Conservation (phyloP, 2,797 vertebrate genomes). For the Enteromius anoplus region DNA sequence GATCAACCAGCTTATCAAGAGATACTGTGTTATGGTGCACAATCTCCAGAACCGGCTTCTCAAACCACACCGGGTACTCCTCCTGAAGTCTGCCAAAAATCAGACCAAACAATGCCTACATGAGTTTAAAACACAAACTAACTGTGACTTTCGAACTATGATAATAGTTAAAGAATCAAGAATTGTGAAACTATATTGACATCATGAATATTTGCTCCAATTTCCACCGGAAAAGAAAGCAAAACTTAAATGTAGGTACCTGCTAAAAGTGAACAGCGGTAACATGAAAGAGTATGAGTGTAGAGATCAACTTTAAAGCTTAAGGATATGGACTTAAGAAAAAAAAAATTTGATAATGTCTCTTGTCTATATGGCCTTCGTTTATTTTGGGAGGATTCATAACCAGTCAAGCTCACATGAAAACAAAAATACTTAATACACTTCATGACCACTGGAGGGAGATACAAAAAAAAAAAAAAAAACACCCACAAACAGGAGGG, state of each 20-base stretch:
- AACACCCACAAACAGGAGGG: neutral
- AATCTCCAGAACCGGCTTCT: constrained; percentile 94
- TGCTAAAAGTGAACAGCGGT: neutral
- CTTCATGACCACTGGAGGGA: constrained; percentile 66
- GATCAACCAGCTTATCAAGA: constrained; percentile 94
- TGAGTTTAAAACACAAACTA: neutral
- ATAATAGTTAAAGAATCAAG: neutral
- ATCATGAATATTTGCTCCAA: neutral
- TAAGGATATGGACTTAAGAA: neutral
- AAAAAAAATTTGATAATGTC: neutral
- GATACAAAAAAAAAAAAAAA: neutral
- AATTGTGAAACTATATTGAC: neutral
- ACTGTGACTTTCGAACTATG: neutral
- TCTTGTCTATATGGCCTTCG: neutral
- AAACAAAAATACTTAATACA: constrained; percentile 8
- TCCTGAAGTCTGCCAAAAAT: constrained; percentile 86
- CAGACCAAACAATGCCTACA: neutral
- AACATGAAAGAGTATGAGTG: neutral
- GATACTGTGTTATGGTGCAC: constrained; percentile 97
- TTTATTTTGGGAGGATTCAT: neutral
- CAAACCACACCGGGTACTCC: constrained; percentile 96
- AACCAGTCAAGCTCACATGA: neutral
- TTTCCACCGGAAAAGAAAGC: neutral
- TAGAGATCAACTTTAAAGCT: neutral
- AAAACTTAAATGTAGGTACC: neutral